Base-by-base conservation (phyloP, 2,113 vertebrate genomes). In the Sebastes fasciatus region DNA sequence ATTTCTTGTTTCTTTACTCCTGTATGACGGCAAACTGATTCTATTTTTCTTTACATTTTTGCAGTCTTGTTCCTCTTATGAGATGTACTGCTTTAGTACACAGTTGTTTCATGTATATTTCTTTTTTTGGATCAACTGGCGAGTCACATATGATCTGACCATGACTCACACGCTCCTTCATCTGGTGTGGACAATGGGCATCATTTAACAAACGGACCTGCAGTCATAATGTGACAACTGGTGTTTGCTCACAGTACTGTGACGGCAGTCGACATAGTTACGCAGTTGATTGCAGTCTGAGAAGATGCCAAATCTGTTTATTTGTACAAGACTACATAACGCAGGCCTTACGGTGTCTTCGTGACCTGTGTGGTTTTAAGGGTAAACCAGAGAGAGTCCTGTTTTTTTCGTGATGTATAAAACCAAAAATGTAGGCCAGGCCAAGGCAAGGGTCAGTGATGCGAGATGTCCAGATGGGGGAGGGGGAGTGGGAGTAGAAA, bases 401-500 rank as follows among this genome's bases (percentile, higher is more conserved):
- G 17, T 52, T 48, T 43, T 80, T 40, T 58, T 4, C 9, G 3
- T 80, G 65, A 9, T 57, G 43, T 65, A 61, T 62, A 48, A 75
- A 86, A 45, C 76, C 52, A 43, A 73, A 85, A 85, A 85, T 88
- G 70, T 85, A 79, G 83, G 77, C 65, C 84, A 85, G 60, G 16
- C 17, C 48, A 83, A 77, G 66, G 73, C 58, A 77, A 68, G 46
- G 74, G 78, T 85, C 74, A 66, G 71, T 74, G 52, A 61, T 72
- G 26, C 1, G 8, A 80, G 21, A 70, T 63, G 26, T 51, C 54
- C 58, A 12, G 11, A 42, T 73, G 78, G 68, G 71, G 82, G 77
- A 62, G 0, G 49, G 70, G 2, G 17, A 7, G 26, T 17, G 70
- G 2, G 17, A 7, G 26, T n/a, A 54, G 49, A 57, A 49, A 70